phyloP scores from a whole-genome alignment of 2,113 vertebrate genomes.

The Thalassoma bifasciatum region DNA sequence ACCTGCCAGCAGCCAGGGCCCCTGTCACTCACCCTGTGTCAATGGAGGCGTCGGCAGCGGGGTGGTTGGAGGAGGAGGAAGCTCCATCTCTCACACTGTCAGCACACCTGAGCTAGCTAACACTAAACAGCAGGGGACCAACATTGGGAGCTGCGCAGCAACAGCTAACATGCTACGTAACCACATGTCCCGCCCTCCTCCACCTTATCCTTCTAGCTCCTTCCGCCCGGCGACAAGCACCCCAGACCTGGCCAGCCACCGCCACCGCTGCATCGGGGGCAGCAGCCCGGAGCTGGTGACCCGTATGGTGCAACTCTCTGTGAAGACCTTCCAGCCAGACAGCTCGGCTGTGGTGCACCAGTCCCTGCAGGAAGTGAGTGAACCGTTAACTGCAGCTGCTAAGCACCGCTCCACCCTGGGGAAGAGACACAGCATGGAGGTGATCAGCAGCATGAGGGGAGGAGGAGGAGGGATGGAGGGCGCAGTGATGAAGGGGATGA shows the following conservation, averaged over 20 bases:
- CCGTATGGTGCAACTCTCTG: conserved; percentile 94
- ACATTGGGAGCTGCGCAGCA: conserved; percentile 80
- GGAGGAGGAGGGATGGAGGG: conserved; percentile 86
- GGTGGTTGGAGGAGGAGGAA: conserved; percentile 76
- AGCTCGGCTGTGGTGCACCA: conserved; percentile 93
- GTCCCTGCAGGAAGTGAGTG: conserved; percentile 94
- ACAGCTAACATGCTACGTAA: conserved; percentile 89
- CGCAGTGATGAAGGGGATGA: conserved; percentile 87
- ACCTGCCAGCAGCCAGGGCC: conserved; percentile 69
- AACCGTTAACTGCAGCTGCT: conserved; percentile 85
- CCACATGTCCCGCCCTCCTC: conserved; percentile 90
- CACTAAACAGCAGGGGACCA: conserved; percentile 86
- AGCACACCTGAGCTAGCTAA: conserved; percentile 96
- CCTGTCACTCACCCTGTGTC: conserved; percentile 76
- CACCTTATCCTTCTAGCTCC: conserved; percentile 87
- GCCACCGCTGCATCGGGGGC: conserved; percentile 90
- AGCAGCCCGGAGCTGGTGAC: conserved; percentile 95
- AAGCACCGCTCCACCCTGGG: conserved; percentile 86
- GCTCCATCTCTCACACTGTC: conserved; percentile 94
- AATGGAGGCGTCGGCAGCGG: conserved; percentile 61
- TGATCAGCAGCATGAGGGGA: conserved; percentile 91
- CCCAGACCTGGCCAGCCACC: conserved; percentile 94
- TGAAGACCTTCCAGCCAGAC: conserved; percentile 98
- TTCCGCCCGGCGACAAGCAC: conserved; percentile 97
- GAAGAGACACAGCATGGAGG: conserved; percentile 95